These are phyloP conservation scores for Yponomeuta evonymella DNA, from an alignment of 2,888 invertebrate genomes.

Conservation along the genomic window DNA sequence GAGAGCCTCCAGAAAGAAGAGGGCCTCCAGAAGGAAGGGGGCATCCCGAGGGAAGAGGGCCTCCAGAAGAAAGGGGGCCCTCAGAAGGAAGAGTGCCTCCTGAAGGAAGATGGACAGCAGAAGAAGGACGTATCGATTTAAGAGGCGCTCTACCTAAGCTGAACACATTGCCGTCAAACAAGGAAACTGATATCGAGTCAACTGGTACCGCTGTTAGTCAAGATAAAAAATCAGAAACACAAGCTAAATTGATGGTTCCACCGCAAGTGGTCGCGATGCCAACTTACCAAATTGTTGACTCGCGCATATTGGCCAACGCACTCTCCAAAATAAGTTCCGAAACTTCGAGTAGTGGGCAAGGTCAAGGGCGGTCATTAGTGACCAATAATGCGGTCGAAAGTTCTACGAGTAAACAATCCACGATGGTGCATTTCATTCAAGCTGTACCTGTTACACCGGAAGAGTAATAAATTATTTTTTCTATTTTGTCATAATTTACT, in stretches of 20 bases:
- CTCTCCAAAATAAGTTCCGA: not conserved
- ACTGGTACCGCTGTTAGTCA: not conserved
- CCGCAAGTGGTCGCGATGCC: not conserved
- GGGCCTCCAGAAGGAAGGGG: constrained; percentile 23
- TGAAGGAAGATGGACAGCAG: constrained; percentile 16
- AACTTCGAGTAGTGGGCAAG: too few relatives aligned
- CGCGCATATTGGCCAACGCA: not conserved
- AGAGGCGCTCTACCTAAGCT: not conserved
- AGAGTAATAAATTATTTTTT: not conserved
- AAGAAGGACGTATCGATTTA: constrained; percentile 12
- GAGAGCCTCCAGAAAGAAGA: constrained; percentile 18
- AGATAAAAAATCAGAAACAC: not conserved
- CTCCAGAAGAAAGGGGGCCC: constrained; percentile 12
- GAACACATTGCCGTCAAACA: not conserved
- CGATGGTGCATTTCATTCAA: not conserved
- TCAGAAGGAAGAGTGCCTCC: constrained; percentile 21
- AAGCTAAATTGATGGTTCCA: not conserved
- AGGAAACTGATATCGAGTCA: not conserved
- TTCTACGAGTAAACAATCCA: not conserved
- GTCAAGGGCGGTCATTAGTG: too few relatives aligned
- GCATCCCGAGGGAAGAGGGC: constrained; percentile 18
- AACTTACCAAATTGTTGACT: not conserved
- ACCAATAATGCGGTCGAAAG: not conserved
- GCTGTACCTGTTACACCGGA: constrained; percentile 10
- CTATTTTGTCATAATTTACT: too few relatives aligned